Conservation (phyloP, 1,140 invertebrate species). For the Zaprionus vittiger region DNA sequence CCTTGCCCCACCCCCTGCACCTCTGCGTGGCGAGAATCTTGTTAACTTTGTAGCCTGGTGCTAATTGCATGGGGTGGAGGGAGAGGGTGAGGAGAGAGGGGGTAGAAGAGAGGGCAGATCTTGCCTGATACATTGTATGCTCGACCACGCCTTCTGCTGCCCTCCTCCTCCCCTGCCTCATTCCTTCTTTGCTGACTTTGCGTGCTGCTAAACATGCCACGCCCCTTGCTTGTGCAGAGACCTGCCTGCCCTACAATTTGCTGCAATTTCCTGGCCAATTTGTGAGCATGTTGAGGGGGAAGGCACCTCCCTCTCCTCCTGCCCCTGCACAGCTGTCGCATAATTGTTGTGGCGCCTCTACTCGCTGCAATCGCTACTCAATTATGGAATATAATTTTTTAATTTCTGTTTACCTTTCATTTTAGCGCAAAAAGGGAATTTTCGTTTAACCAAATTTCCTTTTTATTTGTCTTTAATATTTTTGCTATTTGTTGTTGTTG, state of each 20-base stretch:
- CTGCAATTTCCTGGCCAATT: slow-evolving; percentile 69
- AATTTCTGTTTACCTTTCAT: slow-evolving; percentile 68
- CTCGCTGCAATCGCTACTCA: slow-evolving; percentile 52
- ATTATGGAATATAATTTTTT: slow-evolving; percentile 72
- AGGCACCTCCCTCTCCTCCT: not conserved
- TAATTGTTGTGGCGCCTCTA: slow-evolving; percentile 42
- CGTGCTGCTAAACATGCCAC: slow-evolving; percentile 47
- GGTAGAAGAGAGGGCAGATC: not conserved
- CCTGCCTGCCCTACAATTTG: slow-evolving; percentile 56
- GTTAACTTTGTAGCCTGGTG: slow-evolving; percentile 25
- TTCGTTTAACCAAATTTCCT: slow-evolving; percentile 66
- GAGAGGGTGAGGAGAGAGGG: not conserved
- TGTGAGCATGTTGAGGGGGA: not conserved
- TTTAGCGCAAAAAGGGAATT: slow-evolving; percentile 50
- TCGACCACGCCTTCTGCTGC: not conserved
- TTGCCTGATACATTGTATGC: slow-evolving; percentile 2
- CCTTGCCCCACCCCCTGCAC: not conserved
- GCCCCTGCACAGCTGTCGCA: slow-evolving; percentile 40
- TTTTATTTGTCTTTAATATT: slow-evolving; percentile 34
- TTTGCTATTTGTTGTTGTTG: slow-evolving; percentile 42
- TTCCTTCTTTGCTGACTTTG: slow-evolving; percentile 19
- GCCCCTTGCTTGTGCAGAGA: slow-evolving; percentile 45
- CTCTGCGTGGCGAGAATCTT: not conserved
- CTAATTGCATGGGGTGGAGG: slow-evolving; percentile 8
- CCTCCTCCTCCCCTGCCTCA: not conserved